Base-by-base conservation (phyloP, 2,888 invertebrate genomes). In the Caenorhabditis doughertyi region DNA sequence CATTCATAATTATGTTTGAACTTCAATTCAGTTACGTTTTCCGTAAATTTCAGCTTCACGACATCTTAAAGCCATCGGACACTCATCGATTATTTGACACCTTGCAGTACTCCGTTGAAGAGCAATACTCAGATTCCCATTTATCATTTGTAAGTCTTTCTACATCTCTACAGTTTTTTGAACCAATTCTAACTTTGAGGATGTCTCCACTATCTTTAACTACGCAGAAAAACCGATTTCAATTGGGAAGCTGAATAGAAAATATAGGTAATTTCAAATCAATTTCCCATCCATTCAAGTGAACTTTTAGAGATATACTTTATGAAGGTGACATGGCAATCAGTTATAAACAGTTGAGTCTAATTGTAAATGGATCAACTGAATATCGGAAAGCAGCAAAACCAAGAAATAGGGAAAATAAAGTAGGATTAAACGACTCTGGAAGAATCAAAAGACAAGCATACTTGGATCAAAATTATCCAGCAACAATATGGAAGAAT, bases 291-390 rank as follows among this genome's bases (percentile, higher is more conserved):
- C 9, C 32, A 32, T 39, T 39, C n/a, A n/a, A 39, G 5, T 39
- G 44, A 47, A 3, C 18, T 18, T 79, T 27, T 39, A 84, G 84
- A 39, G 84, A 84, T 32, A 73, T 84, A n/a, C 53, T 86, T 0
- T 86, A 72, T 32, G 79, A 86, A 51, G 86, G 86, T 25, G 86
- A 86, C 60, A 86, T 86, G 84, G 74, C 83, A 4, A 72, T 86
- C 13, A 70, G 58, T n/a, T 81, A 83, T 35, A 62, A 76, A 16
- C 83, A 79, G 35, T 35, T 86, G 27, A 68, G 73, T 39, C 11
- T 74, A 25, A 77, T 86, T 27, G 81, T 86, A 11, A 76, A 83
- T 13, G 76, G 72, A 23, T 74, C 79, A 8, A 56, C 79, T 1
- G 72, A 77, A 21, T 56, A 79, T 13, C 27, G 65, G 8, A 70